These are phyloP conservation scores for Gopherus flavomarginatus DNA, from an alignment of 2,113 vertebrate genomes.

Conservation along the genomic window DNA sequence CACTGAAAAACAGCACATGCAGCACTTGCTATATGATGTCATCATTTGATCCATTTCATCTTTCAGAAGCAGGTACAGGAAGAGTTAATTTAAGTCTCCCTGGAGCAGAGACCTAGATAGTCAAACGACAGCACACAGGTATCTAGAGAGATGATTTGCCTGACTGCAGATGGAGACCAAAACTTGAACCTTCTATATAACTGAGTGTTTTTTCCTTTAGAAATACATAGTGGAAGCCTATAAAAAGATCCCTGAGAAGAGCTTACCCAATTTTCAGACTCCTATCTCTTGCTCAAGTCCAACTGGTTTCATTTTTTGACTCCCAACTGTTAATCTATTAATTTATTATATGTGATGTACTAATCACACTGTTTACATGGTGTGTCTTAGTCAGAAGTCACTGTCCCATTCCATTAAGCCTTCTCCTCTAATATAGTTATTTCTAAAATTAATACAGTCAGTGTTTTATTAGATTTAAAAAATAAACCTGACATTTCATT, in stretches of 20 bases:
- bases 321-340: not conserved
- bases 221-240: not conserved
- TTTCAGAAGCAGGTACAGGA: not conserved
- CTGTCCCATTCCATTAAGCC: not conserved
- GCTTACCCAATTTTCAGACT: not conserved
- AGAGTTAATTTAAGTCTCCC: not conserved
- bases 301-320: not conserved
- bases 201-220: constrained; percentile 17
- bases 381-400: not conserved
- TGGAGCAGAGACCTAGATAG: not conserved
- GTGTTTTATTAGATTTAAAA: not conserved
- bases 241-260: not conserved
- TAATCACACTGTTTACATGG: constrained; percentile 26
- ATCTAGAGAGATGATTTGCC: not conserved
- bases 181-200: not conserved
- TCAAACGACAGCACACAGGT: not conserved
- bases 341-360: constrained; percentile 9
- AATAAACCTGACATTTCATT: not conserved
- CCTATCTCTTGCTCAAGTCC: not conserved
- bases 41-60: not conserved
- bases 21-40: not conserved
- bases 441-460: not conserved
- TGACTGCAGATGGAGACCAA: not conserved
- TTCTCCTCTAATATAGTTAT: not conserved
- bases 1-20: not conserved